These are phyloP conservation scores for Petrolisthes manimaculis DNA, from an alignment of 2,888 invertebrate species.

Conservation along the genomic window DNA sequence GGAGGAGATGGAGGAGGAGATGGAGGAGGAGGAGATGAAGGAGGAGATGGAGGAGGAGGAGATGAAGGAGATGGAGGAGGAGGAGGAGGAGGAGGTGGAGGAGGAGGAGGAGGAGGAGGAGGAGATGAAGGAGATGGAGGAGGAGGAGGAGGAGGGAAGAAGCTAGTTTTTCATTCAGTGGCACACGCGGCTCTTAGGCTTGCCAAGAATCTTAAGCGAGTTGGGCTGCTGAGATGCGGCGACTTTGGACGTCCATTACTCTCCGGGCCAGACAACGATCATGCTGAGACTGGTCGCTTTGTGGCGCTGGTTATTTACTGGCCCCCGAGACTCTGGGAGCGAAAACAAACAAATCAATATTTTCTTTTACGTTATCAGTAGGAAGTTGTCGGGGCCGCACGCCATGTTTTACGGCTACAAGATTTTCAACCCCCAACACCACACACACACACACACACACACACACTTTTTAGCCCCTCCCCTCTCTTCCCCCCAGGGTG, in stretches of 20 bases:
- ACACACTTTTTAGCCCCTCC: no score
- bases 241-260: constrained; percentile 10
- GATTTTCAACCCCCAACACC: constrained; percentile 4
- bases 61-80: background rate
- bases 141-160: background rate
- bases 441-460: no score
- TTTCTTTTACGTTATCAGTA: constrained; percentile 39
- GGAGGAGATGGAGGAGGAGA: constrained; percentile 8
- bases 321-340: constrained; percentile 12
- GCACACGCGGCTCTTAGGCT: constrained; percentile 21
- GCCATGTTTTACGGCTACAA: constrained; percentile 23
- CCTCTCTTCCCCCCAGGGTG: background rate
- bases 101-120: background rate
- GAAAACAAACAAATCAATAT: constrained; percentile 48
- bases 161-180: constrained; percentile 40
- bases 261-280: constrained; percentile 42
- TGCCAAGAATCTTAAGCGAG: constrained; percentile 47
- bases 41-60: background rate
- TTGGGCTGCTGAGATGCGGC: background rate
- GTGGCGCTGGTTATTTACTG: constrained; percentile 32
- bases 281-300: constrained; percentile 36
- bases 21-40: background rate
- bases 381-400: constrained; percentile 27
- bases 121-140: background rate
- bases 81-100: background rate